Base-by-base conservation (phyloP, 2,888 invertebrate genomes). In the Xylocampa areola region DNA sequence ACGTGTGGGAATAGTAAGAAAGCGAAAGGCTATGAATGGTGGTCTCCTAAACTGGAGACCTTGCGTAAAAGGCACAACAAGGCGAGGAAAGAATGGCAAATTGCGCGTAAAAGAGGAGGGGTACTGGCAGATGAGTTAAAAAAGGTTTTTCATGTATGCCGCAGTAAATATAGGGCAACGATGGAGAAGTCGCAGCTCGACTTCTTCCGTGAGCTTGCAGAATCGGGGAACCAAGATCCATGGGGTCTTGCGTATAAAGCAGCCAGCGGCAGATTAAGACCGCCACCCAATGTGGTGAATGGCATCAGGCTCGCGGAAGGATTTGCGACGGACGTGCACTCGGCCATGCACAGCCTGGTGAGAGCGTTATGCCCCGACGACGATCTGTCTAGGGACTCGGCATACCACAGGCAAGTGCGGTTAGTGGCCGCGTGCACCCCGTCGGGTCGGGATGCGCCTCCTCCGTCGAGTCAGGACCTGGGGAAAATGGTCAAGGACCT, bases 341-440 rank as follows among this genome's bases (percentile, higher is more conserved):
- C 36, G 3, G 61, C 79, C 1, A 75, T 76, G 68, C 7, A 3
- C 0, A 30, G 35, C 0, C 39, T 82, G 1, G 21, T 82, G 1
- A 0, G 0, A 0, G 50, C 72, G 0, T 48, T 82, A 1, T 84
- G 29, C 27, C 82, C 79, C 0, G 82, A 80, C 21, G 80, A 81
- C n/a, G 51, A 68, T 1, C n/a, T 5, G 0, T 1, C 29, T 0
- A 0, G 0, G 1, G 80, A 82, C 48, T 21, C 73, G 0, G 11
- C 2, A 0, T 73, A 76, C 13, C 82, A 82, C 40, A 1, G 39
- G 1, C 36, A 35, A 8, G 68, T 82, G 1, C 54, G 77, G 0
- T 0, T 68, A 0, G 25, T 33, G 11, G 79, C 79, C 0, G 57
- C 75, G 3, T 57, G 59, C 21, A 7, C 41, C 0, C 77, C 77